These are phyloP conservation scores for Mellilla xanthometata DNA, from an alignment of 2,888 invertebrate species.

Conservation along the genomic window DNA sequence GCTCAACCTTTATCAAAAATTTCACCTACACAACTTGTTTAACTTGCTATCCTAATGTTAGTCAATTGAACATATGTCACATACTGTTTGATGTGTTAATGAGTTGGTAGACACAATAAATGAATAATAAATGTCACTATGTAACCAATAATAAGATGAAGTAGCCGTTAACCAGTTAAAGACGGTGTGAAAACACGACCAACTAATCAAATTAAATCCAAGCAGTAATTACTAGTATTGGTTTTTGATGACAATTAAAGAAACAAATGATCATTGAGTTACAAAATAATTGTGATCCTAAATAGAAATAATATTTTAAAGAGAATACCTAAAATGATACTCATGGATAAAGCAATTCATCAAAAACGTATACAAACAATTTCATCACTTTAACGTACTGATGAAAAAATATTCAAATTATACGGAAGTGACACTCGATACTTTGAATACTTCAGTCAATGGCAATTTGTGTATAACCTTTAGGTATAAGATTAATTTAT, in stretches of 20 bases:
- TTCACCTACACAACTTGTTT: slow-evolving; percentile 52
- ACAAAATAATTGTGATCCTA: too few relatives aligned
- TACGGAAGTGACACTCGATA: slow-evolving; percentile 5
- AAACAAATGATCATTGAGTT: too few relatives aligned
- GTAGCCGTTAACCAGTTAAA: slow-evolving; percentile 25
- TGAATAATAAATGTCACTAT: slow-evolving; percentile 40
- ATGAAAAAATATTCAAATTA: background rate
- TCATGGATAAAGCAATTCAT: too few relatives aligned
- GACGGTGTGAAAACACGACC: slow-evolving; percentile 33
- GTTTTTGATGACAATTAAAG: too few relatives aligned
- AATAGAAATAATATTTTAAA: too few relatives aligned
- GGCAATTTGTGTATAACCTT: slow-evolving; percentile 11
- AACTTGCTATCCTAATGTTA: slow-evolving; percentile 23
- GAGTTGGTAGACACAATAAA: slow-evolving; percentile 38
- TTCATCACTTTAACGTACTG: too few relatives aligned
- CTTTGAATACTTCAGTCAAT: slow-evolving; percentile 3
- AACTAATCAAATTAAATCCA: too few relatives aligned
- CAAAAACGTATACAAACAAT: too few relatives aligned
- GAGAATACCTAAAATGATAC: too few relatives aligned
- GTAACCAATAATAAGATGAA: slow-evolving; percentile 26
- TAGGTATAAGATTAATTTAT: slow-evolving; percentile 6
- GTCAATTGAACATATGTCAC: slow-evolving; percentile 22
- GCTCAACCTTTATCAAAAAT: slow-evolving; percentile 51
- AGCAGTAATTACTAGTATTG: too few relatives aligned
- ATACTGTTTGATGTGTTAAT: slow-evolving; percentile 44